A percentile compares a stretch with the other conserved stretches of the same genome.
Evolutionary conservation across 2,797 vertebrate genomes (phyloP).

Genomic region (Paguma larvata): DNA sequence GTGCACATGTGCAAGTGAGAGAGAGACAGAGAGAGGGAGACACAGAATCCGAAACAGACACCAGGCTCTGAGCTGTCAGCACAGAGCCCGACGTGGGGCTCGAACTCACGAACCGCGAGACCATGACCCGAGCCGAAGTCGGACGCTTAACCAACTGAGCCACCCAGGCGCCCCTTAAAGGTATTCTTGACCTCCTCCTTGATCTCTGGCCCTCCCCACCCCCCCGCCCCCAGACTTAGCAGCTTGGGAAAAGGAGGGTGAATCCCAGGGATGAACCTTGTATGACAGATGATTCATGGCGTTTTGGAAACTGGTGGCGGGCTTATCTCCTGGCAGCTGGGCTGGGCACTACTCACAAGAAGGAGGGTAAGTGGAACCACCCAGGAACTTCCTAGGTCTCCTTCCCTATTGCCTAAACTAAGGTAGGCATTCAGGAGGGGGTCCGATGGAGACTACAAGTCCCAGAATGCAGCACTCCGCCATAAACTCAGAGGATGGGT

Average conservation of each 20-base stretch:
- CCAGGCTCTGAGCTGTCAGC: too few relatives aligned
- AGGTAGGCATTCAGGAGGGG: not conserved
- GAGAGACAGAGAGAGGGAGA: too few relatives aligned
- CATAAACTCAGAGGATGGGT: constrained; percentile 37
- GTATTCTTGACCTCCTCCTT: not conserved
- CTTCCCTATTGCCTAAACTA: not conserved
- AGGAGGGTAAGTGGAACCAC: not conserved
- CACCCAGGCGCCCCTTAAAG: too few relatives aligned
- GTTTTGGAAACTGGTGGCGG: constrained; percentile 43
- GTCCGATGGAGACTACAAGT: constrained; percentile 48
- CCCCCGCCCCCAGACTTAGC: not conserved
- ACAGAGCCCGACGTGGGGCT: too few relatives aligned
- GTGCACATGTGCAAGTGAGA: too few relatives aligned
- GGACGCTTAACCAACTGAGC: too few relatives aligned
- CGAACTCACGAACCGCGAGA: too few relatives aligned
- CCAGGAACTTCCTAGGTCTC: not conserved
- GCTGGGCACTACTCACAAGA: not conserved
- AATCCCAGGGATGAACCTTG: constrained; percentile 57
- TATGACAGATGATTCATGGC: constrained; percentile 39
- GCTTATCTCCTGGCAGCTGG: not conserved
- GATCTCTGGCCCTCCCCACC: not conserved
- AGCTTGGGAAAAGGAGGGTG: not conserved
- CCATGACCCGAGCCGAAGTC: too few relatives aligned
- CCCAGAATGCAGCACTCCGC: constrained; percentile 61
- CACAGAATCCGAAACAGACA: too few relatives aligned